phyloP scores from a whole-genome alignment of 1,140 invertebrate species.

The Hycleus cichorii region DNA sequence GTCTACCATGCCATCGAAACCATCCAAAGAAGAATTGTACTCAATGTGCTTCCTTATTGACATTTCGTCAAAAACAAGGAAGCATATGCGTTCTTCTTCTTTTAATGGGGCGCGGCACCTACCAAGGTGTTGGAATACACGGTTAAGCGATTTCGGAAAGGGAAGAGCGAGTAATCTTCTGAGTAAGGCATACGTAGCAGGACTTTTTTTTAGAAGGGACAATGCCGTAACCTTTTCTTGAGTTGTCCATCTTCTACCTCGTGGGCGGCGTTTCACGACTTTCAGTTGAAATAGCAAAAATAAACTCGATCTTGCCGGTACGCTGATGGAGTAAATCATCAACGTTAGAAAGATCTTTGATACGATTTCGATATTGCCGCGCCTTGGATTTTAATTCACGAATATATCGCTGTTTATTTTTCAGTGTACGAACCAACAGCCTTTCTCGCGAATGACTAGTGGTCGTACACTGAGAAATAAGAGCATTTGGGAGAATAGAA shows the following conservation, averaged over 20 bases:
- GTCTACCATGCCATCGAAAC: constrained; percentile 1
- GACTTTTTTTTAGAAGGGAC: constrained; percentile 15
- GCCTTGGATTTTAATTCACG: too few species aligned
- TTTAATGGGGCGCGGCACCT: not conserved
- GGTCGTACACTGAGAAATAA: too few species aligned
- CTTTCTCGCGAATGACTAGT: too few species aligned
- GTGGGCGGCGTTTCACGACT: not conserved
- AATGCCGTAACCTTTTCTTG: constrained; percentile 18
- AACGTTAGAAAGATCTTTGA: too few species aligned
- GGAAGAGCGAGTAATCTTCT: constrained; percentile 5
- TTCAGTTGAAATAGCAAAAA: not conserved
- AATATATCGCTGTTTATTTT: too few species aligned
- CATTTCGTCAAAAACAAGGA: constrained; percentile 14
- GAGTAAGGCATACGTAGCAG: constrained; percentile 1
- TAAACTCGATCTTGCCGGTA: too few species aligned
- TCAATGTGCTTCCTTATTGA: constrained; percentile 3
- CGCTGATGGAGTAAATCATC: too few species aligned
- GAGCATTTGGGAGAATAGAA: too few species aligned
- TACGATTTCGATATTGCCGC: too few species aligned
- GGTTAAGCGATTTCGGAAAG: constrained; percentile 4
- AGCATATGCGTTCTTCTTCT: constrained; percentile 8
- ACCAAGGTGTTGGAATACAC: constrained; percentile 11
- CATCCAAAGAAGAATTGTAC: not conserved
- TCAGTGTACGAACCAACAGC: too few species aligned
- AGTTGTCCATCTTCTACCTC: constrained; percentile 4